These are phyloP conservation scores for Rhagium mordax DNA, from an alignment of 2,888 invertebrate genomes.

Conservation along the genomic window DNA sequence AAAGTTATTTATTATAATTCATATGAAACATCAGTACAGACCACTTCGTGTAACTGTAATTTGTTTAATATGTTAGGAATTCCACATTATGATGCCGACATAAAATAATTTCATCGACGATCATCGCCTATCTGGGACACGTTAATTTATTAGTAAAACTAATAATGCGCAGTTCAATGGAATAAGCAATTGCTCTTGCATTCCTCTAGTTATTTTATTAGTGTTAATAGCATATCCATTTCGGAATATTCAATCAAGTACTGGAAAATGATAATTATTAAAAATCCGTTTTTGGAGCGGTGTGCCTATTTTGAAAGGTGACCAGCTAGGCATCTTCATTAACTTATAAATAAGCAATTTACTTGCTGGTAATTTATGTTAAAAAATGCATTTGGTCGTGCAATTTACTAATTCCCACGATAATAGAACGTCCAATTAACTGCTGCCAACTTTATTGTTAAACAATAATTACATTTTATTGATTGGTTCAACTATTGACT, in stretches of 20 bases:
- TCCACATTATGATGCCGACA: neutral
- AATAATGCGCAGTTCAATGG: constrained; percentile 6
- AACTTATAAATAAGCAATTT: constrained; percentile 28
- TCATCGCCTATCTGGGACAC: constrained; percentile 5
- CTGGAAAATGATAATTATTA: constrained; percentile 16
- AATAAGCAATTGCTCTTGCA: constrained; percentile 7
- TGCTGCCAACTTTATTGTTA: constrained; percentile 30
- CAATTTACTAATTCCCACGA: constrained; percentile 28
- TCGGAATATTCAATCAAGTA: constrained; percentile 1
- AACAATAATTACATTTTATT: constrained; percentile 34
- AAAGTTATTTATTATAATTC: neutral
- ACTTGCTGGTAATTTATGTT: constrained; percentile 24
- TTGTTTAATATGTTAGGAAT: neutral
- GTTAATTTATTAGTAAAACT: constrained; percentile 12
- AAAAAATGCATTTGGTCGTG: constrained; percentile 2
- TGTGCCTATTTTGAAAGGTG: constrained; percentile 12
- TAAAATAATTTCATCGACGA: constrained; percentile 16
- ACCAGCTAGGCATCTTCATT: constrained; percentile 21
- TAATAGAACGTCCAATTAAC: constrained; percentile 29
- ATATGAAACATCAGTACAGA: neutral
- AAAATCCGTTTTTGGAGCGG: constrained; percentile 24
- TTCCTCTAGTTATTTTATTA: constrained; percentile 20
- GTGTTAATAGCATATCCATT: constrained; percentile 3
- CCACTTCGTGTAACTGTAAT: neutral
- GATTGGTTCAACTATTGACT: constrained; percentile 26